These are phyloP conservation scores for Halictus rubicundus DNA, from an alignment of 1,140 invertebrate genomes.

Conservation along the genomic window DNA sequence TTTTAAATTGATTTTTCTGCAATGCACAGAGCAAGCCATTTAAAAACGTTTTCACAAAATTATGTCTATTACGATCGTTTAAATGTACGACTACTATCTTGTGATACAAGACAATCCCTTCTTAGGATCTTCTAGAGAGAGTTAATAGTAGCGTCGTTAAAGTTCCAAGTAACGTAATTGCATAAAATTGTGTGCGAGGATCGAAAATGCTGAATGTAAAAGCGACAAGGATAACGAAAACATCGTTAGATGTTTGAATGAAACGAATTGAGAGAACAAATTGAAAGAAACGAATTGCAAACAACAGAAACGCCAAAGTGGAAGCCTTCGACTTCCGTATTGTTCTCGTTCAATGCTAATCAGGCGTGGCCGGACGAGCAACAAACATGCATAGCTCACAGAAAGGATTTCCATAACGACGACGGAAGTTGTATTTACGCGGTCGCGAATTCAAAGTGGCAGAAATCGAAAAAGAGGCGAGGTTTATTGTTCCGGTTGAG, in stretches of 20 bases:
- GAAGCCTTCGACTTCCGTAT: not conserved
- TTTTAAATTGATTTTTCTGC: too few species aligned
- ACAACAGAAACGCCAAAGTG: constrained; percentile 20
- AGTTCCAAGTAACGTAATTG: too few species aligned
- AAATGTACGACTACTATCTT: too few species aligned
- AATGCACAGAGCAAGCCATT: too few species aligned
- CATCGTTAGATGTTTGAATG: constrained; percentile 8
- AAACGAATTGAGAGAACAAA: not conserved
- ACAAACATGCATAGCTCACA: not conserved
- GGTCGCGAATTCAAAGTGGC: constrained; percentile 9
- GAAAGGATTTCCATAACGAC: constrained; percentile 12
- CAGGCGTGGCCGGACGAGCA: constrained; percentile 5
- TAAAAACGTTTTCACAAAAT: too few species aligned
- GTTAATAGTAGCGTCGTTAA: too few species aligned
- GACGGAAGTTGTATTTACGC: constrained; percentile 20
- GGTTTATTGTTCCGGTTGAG: constrained; percentile 15
- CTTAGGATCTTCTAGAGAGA: too few species aligned
- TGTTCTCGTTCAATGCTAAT: constrained; percentile 43
- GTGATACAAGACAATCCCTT: too few species aligned
- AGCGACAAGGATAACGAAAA: too few species aligned
- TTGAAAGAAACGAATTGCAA: constrained; percentile 12
- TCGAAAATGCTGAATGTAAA: not conserved
- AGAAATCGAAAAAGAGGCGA: constrained; percentile 41
- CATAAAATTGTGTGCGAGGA: too few species aligned
- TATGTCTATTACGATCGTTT: too few species aligned